A percentile compares a stretch with the other conserved stretches of the same genome.
Conservation (phyloP, 2,888 invertebrate genomes). For the Oscheius sp. region DNA sequence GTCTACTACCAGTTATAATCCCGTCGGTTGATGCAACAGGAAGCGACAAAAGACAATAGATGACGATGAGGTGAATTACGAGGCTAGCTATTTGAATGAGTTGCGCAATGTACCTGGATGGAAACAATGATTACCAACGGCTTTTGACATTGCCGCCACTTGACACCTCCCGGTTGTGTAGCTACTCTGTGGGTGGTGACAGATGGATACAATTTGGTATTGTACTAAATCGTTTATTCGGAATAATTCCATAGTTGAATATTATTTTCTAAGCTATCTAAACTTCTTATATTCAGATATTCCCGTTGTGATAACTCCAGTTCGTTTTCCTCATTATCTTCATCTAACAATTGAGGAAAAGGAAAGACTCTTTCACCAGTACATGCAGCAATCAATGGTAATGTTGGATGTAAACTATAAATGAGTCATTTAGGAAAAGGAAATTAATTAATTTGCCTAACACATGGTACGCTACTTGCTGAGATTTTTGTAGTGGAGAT, state of each 20-base stretch:
- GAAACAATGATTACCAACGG: slow-evolving; percentile 19
- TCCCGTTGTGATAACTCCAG: not conserved
- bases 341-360: not conserved
- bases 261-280: not conserved
- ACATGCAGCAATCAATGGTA: slow-evolving; percentile 28
- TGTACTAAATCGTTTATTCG: not conserved
- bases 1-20: not conserved
- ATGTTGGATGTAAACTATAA: slow-evolving; percentile 24
- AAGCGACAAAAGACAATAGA: not conserved
- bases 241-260: slow-evolving; percentile 11
- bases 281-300: not conserved
- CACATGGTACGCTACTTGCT: slow-evolving; percentile 17
- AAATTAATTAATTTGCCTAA: slow-evolving; percentile 19
- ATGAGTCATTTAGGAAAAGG: not conserved
- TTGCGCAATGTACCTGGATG: slow-evolving; percentile 20
- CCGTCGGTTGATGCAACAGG: slow-evolving; percentile 15
- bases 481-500: not conserved
- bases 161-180: slow-evolving; percentile 12
- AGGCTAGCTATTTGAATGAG: slow-evolving; percentile 18
- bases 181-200: not conserved
- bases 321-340: slow-evolving; percentile 8
- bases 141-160: slow-evolving; percentile 24
- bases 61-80: slow-evolving; percentile 21
- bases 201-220: too few relatives aligned
- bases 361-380: slow-evolving; percentile 32